phyloP scores from a whole-genome alignment of 2,888 invertebrate genomes.

The Aphodius granarius region DNA sequence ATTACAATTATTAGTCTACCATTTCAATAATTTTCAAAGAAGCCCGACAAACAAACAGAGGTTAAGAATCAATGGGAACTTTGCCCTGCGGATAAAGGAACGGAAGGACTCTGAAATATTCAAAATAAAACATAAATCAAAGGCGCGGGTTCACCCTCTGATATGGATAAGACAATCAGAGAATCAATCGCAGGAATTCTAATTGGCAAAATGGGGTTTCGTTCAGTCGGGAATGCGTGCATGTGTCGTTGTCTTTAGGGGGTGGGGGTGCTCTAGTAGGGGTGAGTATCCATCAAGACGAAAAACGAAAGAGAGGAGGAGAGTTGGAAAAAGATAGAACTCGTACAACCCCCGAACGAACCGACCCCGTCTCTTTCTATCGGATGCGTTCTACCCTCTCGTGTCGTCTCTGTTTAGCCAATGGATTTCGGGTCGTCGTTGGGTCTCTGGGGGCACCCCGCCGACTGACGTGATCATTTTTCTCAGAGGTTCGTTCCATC shows the following conservation, averaged over 20 bases:
- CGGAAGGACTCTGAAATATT: constrained; percentile 28
- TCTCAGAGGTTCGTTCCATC: constrained; percentile 73
- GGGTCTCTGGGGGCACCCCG: constrained; percentile 28
- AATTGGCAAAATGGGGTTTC: constrained; percentile 51
- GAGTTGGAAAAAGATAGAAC: constrained; percentile 48
- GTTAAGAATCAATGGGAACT: neutral
- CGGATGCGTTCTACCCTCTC: constrained; percentile 37
- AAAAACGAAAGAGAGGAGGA: constrained; percentile 7
- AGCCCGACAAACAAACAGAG: neutral
- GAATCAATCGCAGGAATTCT: constrained; percentile 54
- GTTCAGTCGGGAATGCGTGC: constrained; percentile 31
- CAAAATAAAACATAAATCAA: constrained; percentile 43
- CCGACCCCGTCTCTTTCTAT: constrained; percentile 65
- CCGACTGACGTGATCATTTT: constrained; percentile 67
- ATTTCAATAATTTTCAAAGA: neutral
- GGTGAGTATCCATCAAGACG: constrained; percentile 8
- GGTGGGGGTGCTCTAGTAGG: neutral
- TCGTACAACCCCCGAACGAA: constrained; percentile 58
- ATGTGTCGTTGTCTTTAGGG: neutral
- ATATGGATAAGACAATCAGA: constrained; percentile 46
- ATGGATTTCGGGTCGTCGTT: constrained; percentile 35
- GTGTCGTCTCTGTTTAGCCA: constrained; percentile 44
- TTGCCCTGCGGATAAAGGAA: neutral
- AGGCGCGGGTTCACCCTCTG: constrained; percentile 30
- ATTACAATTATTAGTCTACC: neutral